Percentiles rank a stretch among this genome's conserved stretches.
Evolutionary conservation across 1,140 invertebrate genomes (phyloP).

Genomic region (Zaprionus africanus): DNA sequence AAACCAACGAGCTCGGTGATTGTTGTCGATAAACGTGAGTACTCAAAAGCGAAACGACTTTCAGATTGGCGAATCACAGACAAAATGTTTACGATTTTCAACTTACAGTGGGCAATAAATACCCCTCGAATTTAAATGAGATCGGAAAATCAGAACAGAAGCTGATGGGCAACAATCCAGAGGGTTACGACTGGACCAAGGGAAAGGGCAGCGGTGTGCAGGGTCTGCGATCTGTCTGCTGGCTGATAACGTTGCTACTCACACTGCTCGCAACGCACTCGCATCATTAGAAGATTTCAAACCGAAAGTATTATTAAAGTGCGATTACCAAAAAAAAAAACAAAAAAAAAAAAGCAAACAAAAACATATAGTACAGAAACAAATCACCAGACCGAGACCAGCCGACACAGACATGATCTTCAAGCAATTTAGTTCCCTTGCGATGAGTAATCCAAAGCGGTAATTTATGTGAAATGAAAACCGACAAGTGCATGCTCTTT

Average conservation of each 20-base stretch:
- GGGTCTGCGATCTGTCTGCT: slow-evolving; percentile 11
- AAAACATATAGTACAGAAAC: slow-evolving; percentile 12
- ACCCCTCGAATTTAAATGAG: slow-evolving; percentile 89
- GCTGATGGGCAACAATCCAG: slow-evolving; percentile 84
- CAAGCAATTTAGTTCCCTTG: not conserved
- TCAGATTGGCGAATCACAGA: not conserved
- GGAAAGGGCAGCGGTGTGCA: slow-evolving; percentile 52
- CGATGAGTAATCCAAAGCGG: not conserved
- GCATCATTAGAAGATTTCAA: slow-evolving; percentile 32
- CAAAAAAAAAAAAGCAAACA: slow-evolving; percentile 13
- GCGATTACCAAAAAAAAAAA: slow-evolving; percentile 54
- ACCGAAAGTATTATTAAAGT: slow-evolving; percentile 64
- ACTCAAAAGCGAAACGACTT: slow-evolving; percentile 1
- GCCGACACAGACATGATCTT: slow-evolving; percentile 4
- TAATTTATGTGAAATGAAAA: slow-evolving; percentile 24
- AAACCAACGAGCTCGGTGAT: slow-evolving; percentile 76
- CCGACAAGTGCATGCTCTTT: slow-evolving; percentile 24
- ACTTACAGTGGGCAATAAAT: slow-evolving; percentile 86
- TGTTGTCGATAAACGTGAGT: slow-evolving; percentile 83
- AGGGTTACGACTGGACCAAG: slow-evolving; percentile 82
- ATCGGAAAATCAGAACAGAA: slow-evolving; percentile 90
- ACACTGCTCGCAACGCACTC: slow-evolving; percentile 32
- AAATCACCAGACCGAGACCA: slow-evolving; percentile 12
- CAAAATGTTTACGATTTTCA: slow-evolving; percentile 4
- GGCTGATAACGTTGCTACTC: slow-evolving; percentile 33